Evolutionary conservation across 2,797 vertebrate species (phyloP).

Genomic region (Acestrorhynchus altus): DNA sequence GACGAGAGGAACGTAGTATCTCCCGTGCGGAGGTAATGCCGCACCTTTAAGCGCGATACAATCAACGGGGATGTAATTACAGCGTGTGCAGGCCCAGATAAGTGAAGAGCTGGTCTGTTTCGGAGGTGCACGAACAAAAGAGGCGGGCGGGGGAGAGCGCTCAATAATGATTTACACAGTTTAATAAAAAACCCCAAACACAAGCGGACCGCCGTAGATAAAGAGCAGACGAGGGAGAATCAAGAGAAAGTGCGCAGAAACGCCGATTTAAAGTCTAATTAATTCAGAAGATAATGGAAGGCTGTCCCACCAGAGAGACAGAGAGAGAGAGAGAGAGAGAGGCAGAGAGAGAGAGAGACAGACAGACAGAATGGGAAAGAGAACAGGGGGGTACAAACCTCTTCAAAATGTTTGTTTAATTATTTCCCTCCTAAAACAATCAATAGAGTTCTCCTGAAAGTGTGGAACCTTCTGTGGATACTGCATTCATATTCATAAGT

Average conservation of each 20-base stretch:
- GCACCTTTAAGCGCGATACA: constrained; percentile 33
- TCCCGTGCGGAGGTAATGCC: not conserved
- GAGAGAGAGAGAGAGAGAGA: constrained; percentile 3
- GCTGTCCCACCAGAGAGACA: constrained; percentile 20
- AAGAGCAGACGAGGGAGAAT: constrained; percentile 28
- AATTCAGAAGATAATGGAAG: constrained; percentile 48
- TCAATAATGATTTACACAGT: constrained; percentile 50
- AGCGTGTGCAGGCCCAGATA: constrained; percentile 35
- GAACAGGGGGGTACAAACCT: too few species aligned
- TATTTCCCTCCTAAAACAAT: too few species aligned
- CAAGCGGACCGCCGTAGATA: constrained; percentile 42
- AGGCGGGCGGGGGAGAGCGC: constrained; percentile 12
- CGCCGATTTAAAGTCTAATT: constrained; percentile 50
- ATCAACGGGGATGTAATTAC: constrained; percentile 51
- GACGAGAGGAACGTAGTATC: not conserved
- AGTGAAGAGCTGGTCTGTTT: constrained; percentile 44
- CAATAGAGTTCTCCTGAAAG: too few species aligned
- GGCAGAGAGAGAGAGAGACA: not conserved
- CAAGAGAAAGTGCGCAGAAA: constrained; percentile 32
- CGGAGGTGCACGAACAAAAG: constrained; percentile 33
- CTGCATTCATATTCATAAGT: too few species aligned
- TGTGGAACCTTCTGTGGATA: too few species aligned
- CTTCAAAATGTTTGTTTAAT: too few species aligned
- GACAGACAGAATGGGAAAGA: too few species aligned
- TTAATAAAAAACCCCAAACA: constrained; percentile 50